Conservation (phyloP, 1,140 invertebrate species). For the Goniozus legneri region DNA sequence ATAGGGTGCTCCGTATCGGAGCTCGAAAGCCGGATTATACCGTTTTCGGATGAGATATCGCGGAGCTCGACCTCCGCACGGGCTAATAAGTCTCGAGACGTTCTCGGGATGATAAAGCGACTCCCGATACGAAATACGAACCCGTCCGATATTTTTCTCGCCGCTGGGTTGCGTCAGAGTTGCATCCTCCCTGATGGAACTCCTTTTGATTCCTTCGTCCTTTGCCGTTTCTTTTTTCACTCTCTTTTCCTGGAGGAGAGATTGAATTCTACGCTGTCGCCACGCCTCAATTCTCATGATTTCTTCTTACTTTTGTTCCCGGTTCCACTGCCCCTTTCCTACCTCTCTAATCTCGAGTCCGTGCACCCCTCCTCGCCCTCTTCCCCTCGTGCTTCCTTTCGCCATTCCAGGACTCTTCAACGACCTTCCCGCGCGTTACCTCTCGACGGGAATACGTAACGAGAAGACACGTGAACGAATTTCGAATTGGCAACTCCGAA, state of each 20-base stretch:
- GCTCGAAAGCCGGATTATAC: too few species aligned
- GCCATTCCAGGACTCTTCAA: conserved; percentile 2
- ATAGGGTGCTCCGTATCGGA: too few species aligned
- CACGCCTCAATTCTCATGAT: conserved; percentile 36
- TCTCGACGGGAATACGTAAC: conserved; percentile 21
- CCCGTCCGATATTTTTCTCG: too few species aligned
- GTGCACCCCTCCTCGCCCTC: conserved; percentile 3
- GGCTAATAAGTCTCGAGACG: too few species aligned
- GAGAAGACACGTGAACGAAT: conserved; percentile 23
- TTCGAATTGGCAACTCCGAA: conserved; percentile 16
- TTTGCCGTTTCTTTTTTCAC: conserved; percentile 9
- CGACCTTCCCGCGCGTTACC: conserved; percentile 11
- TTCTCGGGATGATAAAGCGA: too few species aligned
- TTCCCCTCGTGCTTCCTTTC: conserved; percentile 3
- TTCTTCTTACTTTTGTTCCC: conserved; percentile 29
- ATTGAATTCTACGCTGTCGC: conserved; percentile 42
- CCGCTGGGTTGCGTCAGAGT: too few species aligned
- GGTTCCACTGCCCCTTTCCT: conserved; percentile 16
- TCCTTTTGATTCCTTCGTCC: conserved; percentile 18
- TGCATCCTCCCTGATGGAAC: conserved; percentile 23
- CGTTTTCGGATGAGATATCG: too few species aligned
- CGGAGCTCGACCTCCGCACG: too few species aligned
- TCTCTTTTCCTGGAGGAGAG: conserved; percentile 8
- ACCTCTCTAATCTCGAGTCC: background rate
- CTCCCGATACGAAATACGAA: too few species aligned